phyloP scores from a whole-genome alignment of 37 sponge, comb jelly and placozoan species.

The Crambe crambe region DNA sequence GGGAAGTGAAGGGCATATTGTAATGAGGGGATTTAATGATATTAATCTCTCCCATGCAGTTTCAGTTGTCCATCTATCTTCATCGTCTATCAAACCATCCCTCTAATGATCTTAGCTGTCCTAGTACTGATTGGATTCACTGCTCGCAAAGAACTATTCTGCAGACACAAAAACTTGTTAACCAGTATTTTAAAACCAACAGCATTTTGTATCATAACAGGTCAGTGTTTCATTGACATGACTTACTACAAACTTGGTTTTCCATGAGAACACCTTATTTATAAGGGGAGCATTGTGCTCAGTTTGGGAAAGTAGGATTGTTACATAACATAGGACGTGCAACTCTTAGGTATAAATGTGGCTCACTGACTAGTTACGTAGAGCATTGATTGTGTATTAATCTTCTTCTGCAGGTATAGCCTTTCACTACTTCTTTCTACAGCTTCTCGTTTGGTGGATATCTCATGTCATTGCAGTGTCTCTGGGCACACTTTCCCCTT shows the following conservation, averaged over 20 bases:
- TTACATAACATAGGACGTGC: too few species aligned
- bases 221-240: background rate
- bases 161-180: constrained; percentile 11
- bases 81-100: constrained; percentile 32
- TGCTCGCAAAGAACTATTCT: constrained; percentile 21
- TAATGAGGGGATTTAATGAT: too few species aligned
- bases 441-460: constrained; percentile 29
- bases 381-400: background rate
- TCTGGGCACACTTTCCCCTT: constrained; percentile 21
- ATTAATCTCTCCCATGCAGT: background rate
- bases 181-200: constrained; percentile 21
- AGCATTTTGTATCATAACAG: constrained; percentile 31
- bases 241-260: too few species aligned
- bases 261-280: too few species aligned
- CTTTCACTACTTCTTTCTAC: constrained; percentile 26
- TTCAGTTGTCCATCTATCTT: constrained; percentile 19
- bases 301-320: too few species aligned
- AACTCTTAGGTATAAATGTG: too few species aligned
- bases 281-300: too few species aligned
- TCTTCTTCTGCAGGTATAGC: constrained; percentile 19
- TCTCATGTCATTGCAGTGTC: constrained; percentile 20
- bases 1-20: too few species aligned
- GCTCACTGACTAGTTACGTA: too few species aligned
- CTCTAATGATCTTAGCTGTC: constrained; percentile 16
- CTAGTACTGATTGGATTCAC: constrained; percentile 23